Percentiles rank a stretch among this genome's conserved stretches.
Evolutionary conservation across 2,113 vertebrate species (phyloP).

Genomic region (Actenoides hombroni): DNA sequence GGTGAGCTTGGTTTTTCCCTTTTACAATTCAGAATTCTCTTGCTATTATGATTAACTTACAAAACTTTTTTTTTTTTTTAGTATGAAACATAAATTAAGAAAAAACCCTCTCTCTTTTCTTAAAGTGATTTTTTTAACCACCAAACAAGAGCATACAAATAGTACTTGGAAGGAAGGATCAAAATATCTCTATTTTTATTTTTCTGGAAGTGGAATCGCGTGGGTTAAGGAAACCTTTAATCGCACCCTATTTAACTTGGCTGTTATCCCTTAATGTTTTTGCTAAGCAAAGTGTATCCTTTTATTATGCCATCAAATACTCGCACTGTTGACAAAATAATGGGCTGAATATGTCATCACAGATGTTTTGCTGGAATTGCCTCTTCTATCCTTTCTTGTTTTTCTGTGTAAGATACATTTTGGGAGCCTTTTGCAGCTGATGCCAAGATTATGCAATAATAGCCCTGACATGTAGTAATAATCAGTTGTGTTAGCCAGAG

Average conservation of each 20-base stretch:
- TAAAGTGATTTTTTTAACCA: neutral
- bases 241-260: neutral
- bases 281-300: constrained; percentile 55
- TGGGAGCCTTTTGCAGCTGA: constrained; percentile 37
- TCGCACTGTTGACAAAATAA: constrained; percentile 63
- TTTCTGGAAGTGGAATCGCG: constrained; percentile 1
- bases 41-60: neutral
- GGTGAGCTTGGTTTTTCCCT: neutral
- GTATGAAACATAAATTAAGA: neutral
- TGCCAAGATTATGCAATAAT: constrained; percentile 38
- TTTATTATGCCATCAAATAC: constrained; percentile 54
- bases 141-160: neutral
- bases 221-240: constrained; percentile 53
- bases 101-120: constrained; percentile 2
- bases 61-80: neutral
- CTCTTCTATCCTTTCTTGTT: constrained; percentile 14
- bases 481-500: constrained; percentile 48
- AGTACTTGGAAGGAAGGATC: neutral
- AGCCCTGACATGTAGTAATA: constrained; percentile 17
- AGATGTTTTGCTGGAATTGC: constrained; percentile 60
- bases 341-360: constrained; percentile 45
- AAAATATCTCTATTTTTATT: constrained; percentile 18
- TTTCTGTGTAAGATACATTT: constrained; percentile 45
- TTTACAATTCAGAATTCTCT: neutral
- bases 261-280: constrained; percentile 35